phyloP scores from a whole-genome alignment of 2,797 vertebrate genomes.

The Carduelis carduelis region DNA sequence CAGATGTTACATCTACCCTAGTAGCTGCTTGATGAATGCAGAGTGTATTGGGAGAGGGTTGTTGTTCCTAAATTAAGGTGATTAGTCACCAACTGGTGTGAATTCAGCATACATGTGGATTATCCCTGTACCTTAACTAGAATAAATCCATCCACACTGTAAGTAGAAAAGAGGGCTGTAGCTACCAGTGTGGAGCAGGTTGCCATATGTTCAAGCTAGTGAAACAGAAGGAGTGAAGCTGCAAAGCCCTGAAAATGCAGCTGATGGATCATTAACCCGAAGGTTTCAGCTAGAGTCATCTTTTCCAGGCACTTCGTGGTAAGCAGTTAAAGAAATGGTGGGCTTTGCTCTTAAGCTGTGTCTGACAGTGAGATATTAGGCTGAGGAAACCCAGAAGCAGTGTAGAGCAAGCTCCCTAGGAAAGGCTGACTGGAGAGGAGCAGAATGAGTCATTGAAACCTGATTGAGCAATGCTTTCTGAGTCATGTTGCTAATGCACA shows the following conservation, averaged over 20 bases:
- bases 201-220: background rate
- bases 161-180: background rate
- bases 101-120: background rate
- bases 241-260: background rate
- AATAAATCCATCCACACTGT: background rate
- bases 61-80: background rate
- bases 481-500: background rate
- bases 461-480: slow-evolving; percentile 52
- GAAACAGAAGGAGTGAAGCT: background rate
- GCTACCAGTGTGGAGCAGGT: background rate
- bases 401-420: background rate
- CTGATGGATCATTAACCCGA: background rate
- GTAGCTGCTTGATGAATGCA: background rate
- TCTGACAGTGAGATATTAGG: background rate
- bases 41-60: background rate
- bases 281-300: background rate
- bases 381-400: background rate
- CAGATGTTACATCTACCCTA: background rate
- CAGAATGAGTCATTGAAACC: slow-evolving; percentile 35
- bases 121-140: background rate
- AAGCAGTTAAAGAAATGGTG: background rate
- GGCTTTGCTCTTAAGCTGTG: background rate
- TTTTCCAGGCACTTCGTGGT: background rate
- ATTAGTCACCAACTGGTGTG: background rate
- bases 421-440: slow-evolving; percentile 1